Evolutionary conservation across 64 coral and sea anemone genomes (phyloP).

Genomic region (Montipora cactus): DNA sequence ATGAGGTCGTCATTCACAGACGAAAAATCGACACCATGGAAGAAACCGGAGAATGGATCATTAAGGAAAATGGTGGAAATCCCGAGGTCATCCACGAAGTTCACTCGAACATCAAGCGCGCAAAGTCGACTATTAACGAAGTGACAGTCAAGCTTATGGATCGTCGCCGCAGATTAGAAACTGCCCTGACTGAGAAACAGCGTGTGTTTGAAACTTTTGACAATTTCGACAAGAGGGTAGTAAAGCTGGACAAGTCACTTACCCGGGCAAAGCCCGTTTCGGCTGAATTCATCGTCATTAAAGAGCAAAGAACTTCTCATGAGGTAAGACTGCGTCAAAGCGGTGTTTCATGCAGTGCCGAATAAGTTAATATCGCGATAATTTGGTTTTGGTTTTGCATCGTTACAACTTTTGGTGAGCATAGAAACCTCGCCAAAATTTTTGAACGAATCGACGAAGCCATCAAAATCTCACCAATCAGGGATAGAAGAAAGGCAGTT

Average conservation of each 20-base stretch:
- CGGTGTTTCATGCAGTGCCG: too few species aligned
- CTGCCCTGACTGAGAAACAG: constrained; percentile 89
- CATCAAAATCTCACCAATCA: too few species aligned
- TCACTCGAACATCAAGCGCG: constrained; percentile 79
- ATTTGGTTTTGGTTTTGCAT: too few species aligned
- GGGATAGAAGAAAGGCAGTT: too few species aligned
- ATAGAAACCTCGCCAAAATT: too few species aligned
- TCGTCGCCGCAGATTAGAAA: constrained; percentile 85
- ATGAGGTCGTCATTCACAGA: constrained; percentile 92
- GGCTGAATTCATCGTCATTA: constrained; percentile 84
- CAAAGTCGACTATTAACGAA: constrained; percentile 82
- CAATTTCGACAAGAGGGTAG: constrained; percentile 77
- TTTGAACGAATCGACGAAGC: too few species aligned
- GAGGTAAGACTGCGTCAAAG: constrained; percentile 50
- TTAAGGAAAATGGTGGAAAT: constrained; percentile 79
- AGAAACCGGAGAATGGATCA: constrained; percentile 96
- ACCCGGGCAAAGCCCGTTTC: constrained; percentile 86
- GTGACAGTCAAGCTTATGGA: constrained; percentile 86
- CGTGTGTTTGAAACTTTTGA: constrained; percentile 81
- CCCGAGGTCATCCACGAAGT: constrained; percentile 88
- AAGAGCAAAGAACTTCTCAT: constrained; percentile 73
- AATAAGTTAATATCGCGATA: too few species aligned
- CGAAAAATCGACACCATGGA: constrained; percentile 95
- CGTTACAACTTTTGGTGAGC: too few species aligned
- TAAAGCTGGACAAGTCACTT: constrained; percentile 75